Evolutionary conservation across 2,888 invertebrate genomes (phyloP).

Genomic region (Phengaris arion): DNA sequence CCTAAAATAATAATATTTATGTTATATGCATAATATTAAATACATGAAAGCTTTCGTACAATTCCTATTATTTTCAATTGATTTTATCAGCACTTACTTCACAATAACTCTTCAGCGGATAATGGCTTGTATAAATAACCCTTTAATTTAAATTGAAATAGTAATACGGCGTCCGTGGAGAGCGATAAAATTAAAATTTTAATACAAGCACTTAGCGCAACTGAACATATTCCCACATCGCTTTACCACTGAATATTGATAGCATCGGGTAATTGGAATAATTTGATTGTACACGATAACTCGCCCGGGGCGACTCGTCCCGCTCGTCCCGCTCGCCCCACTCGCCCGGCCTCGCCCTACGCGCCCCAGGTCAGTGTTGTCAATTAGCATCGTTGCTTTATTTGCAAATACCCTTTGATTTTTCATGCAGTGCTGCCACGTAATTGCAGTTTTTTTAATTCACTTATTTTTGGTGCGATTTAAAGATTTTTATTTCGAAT

Average conservation of each 20-base stretch:
- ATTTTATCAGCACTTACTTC: background rate
- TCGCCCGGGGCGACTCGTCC: conserved; percentile 33
- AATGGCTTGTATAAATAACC: conserved; percentile 17
- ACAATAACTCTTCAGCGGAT: conserved; percentile 5
- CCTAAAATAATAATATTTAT: no score
- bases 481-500: background rate
- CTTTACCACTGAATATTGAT: conserved; percentile 38
- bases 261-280: conserved; percentile 45
- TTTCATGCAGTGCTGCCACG: conserved; percentile 29
- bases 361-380: conserved; percentile 40
- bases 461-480: background rate
- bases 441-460: conserved; percentile 21
- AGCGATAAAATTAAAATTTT: conserved; percentile 30
- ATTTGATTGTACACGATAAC: conserved; percentile 44
- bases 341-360: background rate
- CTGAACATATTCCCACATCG: conserved; percentile 31
- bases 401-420: conserved; percentile 31
- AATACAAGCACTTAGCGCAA: conserved; percentile 32
- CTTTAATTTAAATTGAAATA: conserved; percentile 13
- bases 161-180: conserved; percentile 2
- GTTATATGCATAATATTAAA: no score
- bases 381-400: conserved; percentile 44
- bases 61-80: background rate
- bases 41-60: no score
- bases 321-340: background rate